Conservation (phyloP, 2,113 vertebrate species). For the Blennius ocellaris region DNA sequence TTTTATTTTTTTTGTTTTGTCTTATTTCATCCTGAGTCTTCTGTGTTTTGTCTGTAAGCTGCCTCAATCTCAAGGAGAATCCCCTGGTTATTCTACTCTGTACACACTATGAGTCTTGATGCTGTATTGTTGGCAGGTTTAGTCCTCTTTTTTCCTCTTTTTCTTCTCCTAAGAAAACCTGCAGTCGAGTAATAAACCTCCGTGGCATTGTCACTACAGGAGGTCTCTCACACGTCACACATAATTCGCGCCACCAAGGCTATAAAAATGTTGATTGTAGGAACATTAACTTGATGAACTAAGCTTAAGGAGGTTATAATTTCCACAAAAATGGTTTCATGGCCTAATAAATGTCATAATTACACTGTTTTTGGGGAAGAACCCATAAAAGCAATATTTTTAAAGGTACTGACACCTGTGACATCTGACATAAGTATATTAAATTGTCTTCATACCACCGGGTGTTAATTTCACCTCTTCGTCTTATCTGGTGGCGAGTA, state of each 20-base stretch:
- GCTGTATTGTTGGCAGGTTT: too few species aligned
- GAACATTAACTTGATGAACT: neutral
- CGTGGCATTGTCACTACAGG: neutral
- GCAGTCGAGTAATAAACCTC: neutral
- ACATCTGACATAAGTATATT: conserved; percentile 4
- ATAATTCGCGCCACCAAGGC: neutral
- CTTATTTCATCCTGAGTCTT: too few species aligned
- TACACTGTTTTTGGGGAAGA: too few species aligned
- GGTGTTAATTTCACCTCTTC: conserved; percentile 10
- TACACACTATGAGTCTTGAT: too few species aligned
- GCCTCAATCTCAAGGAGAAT: too few species aligned
- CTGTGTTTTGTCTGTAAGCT: too few species aligned
- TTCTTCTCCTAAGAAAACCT: neutral
- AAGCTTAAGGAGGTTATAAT: neutral
- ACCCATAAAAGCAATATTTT: too few species aligned
- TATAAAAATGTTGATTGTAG: neutral
- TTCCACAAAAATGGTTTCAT: neutral
- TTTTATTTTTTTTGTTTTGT: too few species aligned
- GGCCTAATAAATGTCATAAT: neutral
- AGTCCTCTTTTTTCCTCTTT: too few species aligned
- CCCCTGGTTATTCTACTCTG: too few species aligned
- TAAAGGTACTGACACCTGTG: neutral
- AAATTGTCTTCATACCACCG: conserved; percentile 15
- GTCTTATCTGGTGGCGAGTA: too few species aligned
- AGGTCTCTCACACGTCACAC: neutral